phyloP scores from a whole-genome alignment of 2,797 vertebrate species.

The Pseudomugil gertrudae region DNA sequence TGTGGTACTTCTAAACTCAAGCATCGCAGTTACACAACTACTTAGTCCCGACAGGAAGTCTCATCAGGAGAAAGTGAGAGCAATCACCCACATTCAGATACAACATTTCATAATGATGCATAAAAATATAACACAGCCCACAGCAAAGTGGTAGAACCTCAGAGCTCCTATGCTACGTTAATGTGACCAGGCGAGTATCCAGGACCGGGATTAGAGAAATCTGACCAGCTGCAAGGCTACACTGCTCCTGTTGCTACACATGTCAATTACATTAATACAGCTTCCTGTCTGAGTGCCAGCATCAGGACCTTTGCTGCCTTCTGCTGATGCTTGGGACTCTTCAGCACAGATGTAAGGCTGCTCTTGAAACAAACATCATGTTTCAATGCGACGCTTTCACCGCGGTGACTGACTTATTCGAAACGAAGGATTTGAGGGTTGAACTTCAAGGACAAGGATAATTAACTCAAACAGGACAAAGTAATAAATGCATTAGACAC shows the following conservation, averaged over 20 bases:
- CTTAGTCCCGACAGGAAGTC: neutral
- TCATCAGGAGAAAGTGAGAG: neutral
- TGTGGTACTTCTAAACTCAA: too few relatives aligned
- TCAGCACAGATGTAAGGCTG: conserved; percentile 29
- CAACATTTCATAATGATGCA: conserved; percentile 3
- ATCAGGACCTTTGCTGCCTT: conserved; percentile 25
- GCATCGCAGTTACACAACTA: too few relatives aligned
- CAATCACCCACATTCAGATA: neutral
- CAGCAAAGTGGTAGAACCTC: conserved; percentile 31
- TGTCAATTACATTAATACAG: conserved; percentile 73
- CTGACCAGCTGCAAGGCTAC: conserved; percentile 60
- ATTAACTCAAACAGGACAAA: too few relatives aligned
- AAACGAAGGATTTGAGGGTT: conserved; percentile 3
- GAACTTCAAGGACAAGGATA: conserved; percentile 8
- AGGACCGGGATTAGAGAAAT: conserved; percentile 66
- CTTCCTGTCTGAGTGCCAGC: conserved; percentile 46
- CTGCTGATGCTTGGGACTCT: conserved; percentile 21
- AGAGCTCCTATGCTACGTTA: conserved; percentile 20
- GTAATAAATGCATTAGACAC: neutral
- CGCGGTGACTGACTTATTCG: conserved; percentile 12
- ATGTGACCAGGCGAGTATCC: conserved; percentile 49
- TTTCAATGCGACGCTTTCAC: conserved; percentile 32
- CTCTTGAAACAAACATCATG: conserved; percentile 27
- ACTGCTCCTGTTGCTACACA: conserved; percentile 55
- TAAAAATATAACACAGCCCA: conserved; percentile 22